Base-by-base conservation (phyloP, 2,797 vertebrate species). In the Danio tinwini region DNA sequence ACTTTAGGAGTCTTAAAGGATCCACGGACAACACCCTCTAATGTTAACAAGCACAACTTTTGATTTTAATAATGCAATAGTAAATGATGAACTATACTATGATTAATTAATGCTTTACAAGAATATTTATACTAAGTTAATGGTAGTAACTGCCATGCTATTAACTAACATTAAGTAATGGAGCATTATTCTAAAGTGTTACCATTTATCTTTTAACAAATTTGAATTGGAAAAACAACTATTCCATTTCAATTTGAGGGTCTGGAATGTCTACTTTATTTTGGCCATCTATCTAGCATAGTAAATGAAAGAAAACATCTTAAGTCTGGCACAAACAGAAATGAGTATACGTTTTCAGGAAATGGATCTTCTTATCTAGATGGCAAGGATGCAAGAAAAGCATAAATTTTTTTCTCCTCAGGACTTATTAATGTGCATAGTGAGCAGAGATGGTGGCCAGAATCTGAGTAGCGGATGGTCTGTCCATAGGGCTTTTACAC, bases 401-500 rank as follows among this genome's bases (percentile, higher is more conserved):
- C 50, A 37, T 69, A 6, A 52, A 29, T 29, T 29, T 29, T 29
- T 29, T 47, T 64, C 12, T 39, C 50, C 55, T 39, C 55, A 47
- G 42, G 39, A 45, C 7, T 37, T 59, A 76, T 44, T 14, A 47
- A 45, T 44, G 40, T n/a, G 64, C 45, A 5, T 62, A 16, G 5
- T 19, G 47, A 45, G 75, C 16, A 5, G 71, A 58, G 6, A 56
- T 68, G 0, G 76, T 76, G 63, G 73, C 74, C 82, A 93, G 76
- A 64, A 93, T 58, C 76, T 88, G 81, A 7, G 17, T 1, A 73
- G 88, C n/a, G 0, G 70, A 55, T 0, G 88, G 91, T 21, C 92
- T 56, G 88, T 93, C 91, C 82, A 88, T 40, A 0, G 93, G 91
- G 67, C 0, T 87, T 76, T 85, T 86, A 78, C 78, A 88, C 0